Conservation (phyloP, 2,113 vertebrate species). For the Crypturellus undulatus region DNA sequence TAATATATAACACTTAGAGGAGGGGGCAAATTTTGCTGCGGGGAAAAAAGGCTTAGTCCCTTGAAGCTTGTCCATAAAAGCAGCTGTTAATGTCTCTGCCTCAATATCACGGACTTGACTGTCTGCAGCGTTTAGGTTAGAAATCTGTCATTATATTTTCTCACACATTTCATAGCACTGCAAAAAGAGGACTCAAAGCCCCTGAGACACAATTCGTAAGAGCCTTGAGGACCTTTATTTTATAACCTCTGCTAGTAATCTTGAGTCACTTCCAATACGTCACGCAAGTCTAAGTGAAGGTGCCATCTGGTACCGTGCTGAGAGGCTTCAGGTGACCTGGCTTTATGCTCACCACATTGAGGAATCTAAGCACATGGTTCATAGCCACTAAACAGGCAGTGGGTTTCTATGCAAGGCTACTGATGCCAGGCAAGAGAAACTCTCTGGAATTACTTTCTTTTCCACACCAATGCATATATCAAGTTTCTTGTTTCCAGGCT, state of each 20-base stretch:
- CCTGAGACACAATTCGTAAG: neutral
- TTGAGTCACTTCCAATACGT: neutral
- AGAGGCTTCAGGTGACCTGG: neutral
- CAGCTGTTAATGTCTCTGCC: neutral
- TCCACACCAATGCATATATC: neutral
- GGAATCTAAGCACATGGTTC: neutral
- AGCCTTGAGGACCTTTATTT: neutral
- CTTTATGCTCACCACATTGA: accelerated
- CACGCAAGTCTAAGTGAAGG: neutral
- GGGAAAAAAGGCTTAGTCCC: neutral
- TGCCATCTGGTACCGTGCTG: neutral
- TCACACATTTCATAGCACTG: neutral
- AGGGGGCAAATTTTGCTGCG: neutral
- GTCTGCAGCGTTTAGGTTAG: neutral
- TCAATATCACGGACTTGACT: neutral
- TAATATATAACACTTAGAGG: neutral
- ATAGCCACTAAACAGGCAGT: neutral
- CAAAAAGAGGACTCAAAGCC: neutral
- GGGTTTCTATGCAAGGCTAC: accelerated
- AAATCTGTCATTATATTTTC: neutral
- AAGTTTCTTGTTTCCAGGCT: neutral
- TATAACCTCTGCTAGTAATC: neutral
- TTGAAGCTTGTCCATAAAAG: neutral
- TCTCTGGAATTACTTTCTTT: neutral
- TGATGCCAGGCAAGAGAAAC: neutral